These are phyloP conservation scores for Caenorhabditis elegans DNA, from an alignment of 1,140 invertebrate species.

Conservation along the genomic window WBcel235 BX284603.4:5662501-5663000, in stretches of 20 bases:
- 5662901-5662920: not conserved
- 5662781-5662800: not conserved
- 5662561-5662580: too few relatives aligned
- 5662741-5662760: conserved; percentile 19
- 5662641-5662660: not conserved
- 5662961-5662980: too few relatives aligned
- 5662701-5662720: not conserved
- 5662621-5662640: not conserved
- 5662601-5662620: too few relatives aligned
- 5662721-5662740: conserved; percentile 25
- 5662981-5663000: too few relatives aligned
- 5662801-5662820: conserved; percentile 9
- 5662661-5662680: not conserved
- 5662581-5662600: conserved; percentile 30
- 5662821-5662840: not conserved
- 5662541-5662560: too few relatives aligned
- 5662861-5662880: not conserved
- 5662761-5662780: not conserved
- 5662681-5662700: not conserved
- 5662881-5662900: not conserved
- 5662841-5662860: not conserved
- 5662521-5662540: too few relatives aligned
- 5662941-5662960: too few relatives aligned
- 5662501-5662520: too few relatives aligned
- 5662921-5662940: not conserved